Evolutionary conservation across 1,140 invertebrate genomes (phyloP), one percentile per base, ranked within the genome.

Genomic region (Condylostylus longicornis): DNA sequence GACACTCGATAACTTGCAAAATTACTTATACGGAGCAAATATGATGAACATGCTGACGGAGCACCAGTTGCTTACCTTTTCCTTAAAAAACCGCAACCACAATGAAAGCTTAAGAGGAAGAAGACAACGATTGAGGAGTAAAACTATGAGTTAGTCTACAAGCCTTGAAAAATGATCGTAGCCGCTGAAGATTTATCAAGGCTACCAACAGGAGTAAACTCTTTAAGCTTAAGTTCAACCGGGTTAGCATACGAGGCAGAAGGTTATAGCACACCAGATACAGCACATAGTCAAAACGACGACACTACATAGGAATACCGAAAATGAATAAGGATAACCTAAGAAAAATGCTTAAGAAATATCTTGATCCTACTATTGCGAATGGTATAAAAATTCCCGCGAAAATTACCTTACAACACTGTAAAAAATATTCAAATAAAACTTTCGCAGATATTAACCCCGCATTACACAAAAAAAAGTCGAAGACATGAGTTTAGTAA

Each of bases 51-150:
- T 49, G 4, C 7, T 46, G 0, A 49, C 45, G 2, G 50, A 54
- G 28, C 47, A 68, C 34, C 50, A 53, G 36, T 53, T 61, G 1
- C 44, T 67, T 18, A 44, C 35, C 27, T 68, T 53, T 51, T 35
- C 67, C 5, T 39, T 50, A 9, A 49, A 46, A 6, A 46, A 60
- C 0, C 61, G 56, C 43, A 53, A 63, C 23, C 47, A 50, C 12
- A 44, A 38, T 2, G 45, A 45, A 33, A 58, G 37, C 33, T 65
- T 4, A 42, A 51, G 0, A 38, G 59, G 29, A 66, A 61, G 63
- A 27, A 37, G 46, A 37, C 27, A 35, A 30, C 22, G 30, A 18
- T 37, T n/a, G 19, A 31, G 3, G 38, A 53, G 18, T 64, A 54
- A 42, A 39, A 59, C 29, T 55, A 53, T 37, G 33, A 51, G 36